A percentile compares a stretch with the other conserved stretches of the same genome.
Conservation (phyloP, 1,140 invertebrate species). For the Drosophila hydei region DNA sequence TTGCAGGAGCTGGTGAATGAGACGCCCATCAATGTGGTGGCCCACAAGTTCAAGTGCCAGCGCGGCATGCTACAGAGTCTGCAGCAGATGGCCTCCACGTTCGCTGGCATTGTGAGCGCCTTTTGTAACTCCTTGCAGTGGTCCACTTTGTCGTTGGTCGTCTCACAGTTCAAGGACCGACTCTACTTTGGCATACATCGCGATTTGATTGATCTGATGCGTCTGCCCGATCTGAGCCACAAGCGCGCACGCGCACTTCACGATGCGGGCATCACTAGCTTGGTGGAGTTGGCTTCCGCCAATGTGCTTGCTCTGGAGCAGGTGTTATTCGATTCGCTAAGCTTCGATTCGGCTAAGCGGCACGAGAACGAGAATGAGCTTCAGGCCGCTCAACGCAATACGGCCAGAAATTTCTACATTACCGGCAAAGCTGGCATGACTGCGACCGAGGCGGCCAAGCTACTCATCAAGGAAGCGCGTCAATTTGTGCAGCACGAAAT, state of each 20-base stretch:
- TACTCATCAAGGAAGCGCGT: conserved; percentile 93
- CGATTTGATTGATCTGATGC: conserved; percentile 96
- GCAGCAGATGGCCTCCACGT: conserved; percentile 97
- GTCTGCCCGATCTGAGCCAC: conserved; percentile 93
- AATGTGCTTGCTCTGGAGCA: conserved; percentile 89
- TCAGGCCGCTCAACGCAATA: conserved; percentile 88
- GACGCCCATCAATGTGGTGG: conserved; percentile 91
- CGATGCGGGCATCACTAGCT: conserved; percentile 91
- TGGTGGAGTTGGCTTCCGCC: conserved; percentile 91
- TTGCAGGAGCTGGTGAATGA: conserved; percentile 97
- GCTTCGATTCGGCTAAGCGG: conserved; percentile 93
- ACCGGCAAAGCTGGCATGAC: conserved; percentile 92
- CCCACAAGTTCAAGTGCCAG: conserved; percentile 92
- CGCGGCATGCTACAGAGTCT: conserved; percentile 95
- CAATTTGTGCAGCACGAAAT: conserved; percentile 87
- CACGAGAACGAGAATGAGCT: conserved; percentile 88
- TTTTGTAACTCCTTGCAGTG: conserved; percentile 97
- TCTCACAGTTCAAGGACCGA: conserved; percentile 96
- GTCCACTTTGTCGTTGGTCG: conserved; percentile 94
- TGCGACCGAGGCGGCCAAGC: conserved; percentile 90
- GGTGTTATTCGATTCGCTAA: conserved; percentile 90
- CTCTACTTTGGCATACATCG: conserved; percentile 97
- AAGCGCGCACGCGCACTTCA: conserved; percentile 93
- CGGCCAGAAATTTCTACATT: conserved; percentile 91
- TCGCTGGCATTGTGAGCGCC: conserved; percentile 95